Evolutionary conservation across 2,113 vertebrate species (phyloP).

Genomic region (Poicephalus gulielmi): DNA sequence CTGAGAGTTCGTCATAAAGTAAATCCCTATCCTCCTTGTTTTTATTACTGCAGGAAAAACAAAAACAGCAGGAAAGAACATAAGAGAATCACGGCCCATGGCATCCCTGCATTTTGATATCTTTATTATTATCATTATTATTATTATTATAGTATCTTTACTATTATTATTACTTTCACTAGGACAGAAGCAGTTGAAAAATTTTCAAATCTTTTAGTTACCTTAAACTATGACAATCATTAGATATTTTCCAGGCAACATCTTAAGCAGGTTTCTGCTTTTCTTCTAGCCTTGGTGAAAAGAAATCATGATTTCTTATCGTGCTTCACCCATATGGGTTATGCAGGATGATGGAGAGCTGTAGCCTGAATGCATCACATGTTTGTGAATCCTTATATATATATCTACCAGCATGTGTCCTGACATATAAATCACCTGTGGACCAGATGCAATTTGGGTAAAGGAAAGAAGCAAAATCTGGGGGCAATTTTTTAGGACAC

Average conservation of each 20-base stretch:
- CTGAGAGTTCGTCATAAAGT: background rate
- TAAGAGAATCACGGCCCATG: background rate
- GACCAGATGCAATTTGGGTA: background rate
- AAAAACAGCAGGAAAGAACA: background rate
- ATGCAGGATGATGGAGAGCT: background rate
- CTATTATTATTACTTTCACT: background rate
- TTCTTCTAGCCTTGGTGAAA: background rate
- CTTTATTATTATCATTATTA: background rate
- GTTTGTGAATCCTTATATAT: background rate
- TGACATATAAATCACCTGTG: background rate
- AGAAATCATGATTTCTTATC: background rate
- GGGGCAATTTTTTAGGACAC: background rate
- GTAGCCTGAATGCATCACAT: background rate
- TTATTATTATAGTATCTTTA: background rate
- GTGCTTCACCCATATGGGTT: background rate
- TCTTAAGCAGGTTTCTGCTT: background rate
- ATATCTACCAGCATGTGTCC: background rate
- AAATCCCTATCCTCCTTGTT: background rate
- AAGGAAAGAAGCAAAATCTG: background rate
- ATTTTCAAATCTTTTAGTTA: background rate
- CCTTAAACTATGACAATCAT: background rate
- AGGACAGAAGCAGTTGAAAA: background rate
- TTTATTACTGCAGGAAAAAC: background rate
- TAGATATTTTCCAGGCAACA: background rate
- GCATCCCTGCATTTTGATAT: background rate